A percentile compares a stretch with the other conserved stretches of the same genome.
These are phyloP conservation scores for Typhlomys cinereus DNA, from an alignment of 2,113 vertebrate genomes.

Conservation along the genomic window DNA sequence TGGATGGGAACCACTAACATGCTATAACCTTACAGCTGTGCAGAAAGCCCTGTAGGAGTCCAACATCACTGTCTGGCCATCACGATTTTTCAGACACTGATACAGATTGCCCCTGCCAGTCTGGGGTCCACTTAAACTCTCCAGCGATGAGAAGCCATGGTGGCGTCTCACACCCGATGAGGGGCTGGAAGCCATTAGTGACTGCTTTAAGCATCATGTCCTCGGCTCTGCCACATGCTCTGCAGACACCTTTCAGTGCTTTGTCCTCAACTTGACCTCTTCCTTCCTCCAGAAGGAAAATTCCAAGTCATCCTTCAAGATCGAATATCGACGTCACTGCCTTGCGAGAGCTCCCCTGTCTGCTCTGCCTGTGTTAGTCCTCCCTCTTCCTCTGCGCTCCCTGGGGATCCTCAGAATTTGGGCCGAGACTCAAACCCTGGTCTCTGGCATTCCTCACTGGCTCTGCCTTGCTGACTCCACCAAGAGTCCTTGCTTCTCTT, in stretches of 20 bases:
- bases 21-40: background rate
- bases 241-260: background rate
- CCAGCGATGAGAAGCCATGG: background rate
- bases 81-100: background rate
- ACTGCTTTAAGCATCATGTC: background rate
- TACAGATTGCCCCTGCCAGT: background rate
- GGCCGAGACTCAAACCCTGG: background rate
- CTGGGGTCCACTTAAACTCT: background rate
- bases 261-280: background rate
- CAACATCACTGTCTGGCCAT: background rate
- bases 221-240: background rate
- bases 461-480: background rate
- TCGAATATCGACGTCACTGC: background rate
- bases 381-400: background rate
- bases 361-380: background rate
- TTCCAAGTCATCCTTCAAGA: background rate
- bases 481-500: background rate
- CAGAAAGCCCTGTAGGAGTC: background rate
- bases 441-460: background rate
- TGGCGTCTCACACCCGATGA: background rate
- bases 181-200: background rate
- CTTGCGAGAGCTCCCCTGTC: background rate
- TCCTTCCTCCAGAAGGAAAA: background rate
- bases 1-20: background rate
- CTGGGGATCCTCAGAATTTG: background rate